Conservation (phyloP, 2,797 vertebrate species). For the Hipposideros larvatus region DNA sequence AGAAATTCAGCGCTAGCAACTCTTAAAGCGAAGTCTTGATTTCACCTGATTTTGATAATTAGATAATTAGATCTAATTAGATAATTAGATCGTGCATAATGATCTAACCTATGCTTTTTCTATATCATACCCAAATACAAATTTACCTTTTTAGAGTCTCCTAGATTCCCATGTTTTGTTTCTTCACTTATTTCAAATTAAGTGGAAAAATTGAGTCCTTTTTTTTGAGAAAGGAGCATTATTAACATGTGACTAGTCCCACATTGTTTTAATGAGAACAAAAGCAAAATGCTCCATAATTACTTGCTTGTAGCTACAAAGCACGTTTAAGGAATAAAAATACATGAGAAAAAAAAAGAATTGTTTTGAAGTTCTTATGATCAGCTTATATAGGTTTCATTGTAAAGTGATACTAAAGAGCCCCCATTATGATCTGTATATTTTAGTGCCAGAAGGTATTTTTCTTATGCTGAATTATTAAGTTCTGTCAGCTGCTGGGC, state of each 20-base stretch:
- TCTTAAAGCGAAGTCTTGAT: background rate
- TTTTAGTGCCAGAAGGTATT: slow-evolving; percentile 91
- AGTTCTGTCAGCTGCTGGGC: slow-evolving; percentile 94
- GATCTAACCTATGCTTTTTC: background rate
- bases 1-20: background rate
- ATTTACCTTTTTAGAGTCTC: background rate
- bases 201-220: slow-evolving; percentile 64
- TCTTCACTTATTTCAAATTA: slow-evolving; percentile 62
- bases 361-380: slow-evolving; percentile 89
- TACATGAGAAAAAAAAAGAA: slow-evolving; percentile 87
- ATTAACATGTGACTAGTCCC: slow-evolving; percentile 71
- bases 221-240: slow-evolving; percentile 61
- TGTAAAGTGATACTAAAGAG: slow-evolving; percentile 87
- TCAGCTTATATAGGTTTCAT: slow-evolving; percentile 84
- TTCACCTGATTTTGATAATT: background rate
- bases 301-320: slow-evolving; percentile 85
- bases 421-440: slow-evolving; percentile 90
- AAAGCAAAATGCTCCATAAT: slow-evolving; percentile 82
- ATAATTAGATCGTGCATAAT: background rate
- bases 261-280: slow-evolving; percentile 84
- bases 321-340: slow-evolving; percentile 83
- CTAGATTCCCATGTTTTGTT: background rate
- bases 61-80: background rate
- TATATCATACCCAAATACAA: background rate
- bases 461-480: slow-evolving; percentile 92